Evolutionary conservation across 2,797 vertebrate species (phyloP).

Genomic region (Manis crassicaudata): DNA sequence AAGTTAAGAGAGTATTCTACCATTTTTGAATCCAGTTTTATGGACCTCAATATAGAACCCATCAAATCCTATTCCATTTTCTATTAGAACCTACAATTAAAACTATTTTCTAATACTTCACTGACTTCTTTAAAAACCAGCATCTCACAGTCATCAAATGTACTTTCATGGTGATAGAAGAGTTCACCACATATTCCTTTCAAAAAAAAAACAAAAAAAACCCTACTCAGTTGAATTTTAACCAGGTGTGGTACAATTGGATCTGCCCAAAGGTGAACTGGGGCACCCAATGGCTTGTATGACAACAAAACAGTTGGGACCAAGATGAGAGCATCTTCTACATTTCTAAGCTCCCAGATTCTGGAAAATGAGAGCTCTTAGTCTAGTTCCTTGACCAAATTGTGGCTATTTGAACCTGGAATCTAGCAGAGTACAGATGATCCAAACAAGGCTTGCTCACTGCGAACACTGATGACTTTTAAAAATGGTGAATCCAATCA

Average conservation of each 20-base stretch:
- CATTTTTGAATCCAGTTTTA: slow-evolving; percentile 29
- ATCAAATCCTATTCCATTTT: background rate
- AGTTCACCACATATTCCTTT: background rate
- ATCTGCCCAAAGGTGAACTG: background rate
- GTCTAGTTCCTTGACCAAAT: background rate
- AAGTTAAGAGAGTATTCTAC: background rate
- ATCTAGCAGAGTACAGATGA: background rate
- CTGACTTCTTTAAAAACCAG: background rate
- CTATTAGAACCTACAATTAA: background rate
- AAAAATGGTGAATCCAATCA: background rate
- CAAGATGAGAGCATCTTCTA: background rate
- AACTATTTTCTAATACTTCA: background rate
- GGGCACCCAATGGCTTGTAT: background rate
- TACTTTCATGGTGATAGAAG: background rate
- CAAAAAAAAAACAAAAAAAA: background rate
- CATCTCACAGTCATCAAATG: background rate
- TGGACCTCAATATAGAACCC: background rate
- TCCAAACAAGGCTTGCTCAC: background rate
- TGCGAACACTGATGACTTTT: background rate
- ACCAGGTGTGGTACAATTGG: background rate
- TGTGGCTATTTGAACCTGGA: background rate
- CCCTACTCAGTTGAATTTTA: background rate
- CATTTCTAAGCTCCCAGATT: background rate
- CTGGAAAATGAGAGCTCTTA: background rate
- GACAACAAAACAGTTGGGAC: background rate